Evolutionary conservation across 2,888 invertebrate species (phyloP), one percentile per base, ranked within the genome.

Genomic region (Cephus nigrinus): DNA sequence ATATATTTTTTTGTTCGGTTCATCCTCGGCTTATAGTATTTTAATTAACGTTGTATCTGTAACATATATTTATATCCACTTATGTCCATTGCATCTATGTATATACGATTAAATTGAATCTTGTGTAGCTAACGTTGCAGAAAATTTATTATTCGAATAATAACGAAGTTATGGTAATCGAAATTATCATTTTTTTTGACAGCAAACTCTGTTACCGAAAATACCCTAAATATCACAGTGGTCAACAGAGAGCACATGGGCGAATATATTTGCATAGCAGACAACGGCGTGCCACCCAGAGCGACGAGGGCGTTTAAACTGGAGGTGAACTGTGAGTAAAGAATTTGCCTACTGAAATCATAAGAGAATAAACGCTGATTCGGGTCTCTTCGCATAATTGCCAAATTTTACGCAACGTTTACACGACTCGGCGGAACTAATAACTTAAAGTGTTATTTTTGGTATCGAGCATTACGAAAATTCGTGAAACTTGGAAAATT

Each of bases 321-420:
- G n/a, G 96, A 97, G 92, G 97, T 98, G 12, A 96, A 97, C 88
- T 98, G 98, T 98, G 92, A 96, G 97, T 94, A 89, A 75, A 69
- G 12, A 12, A 32, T 69, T 69, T 40, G 40, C 2, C 23, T 40
- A 5, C 23, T 23, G 23, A 55, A 23, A 30, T 9, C 30, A 23
- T 11, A 9, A 9, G 15, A 0, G 23, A 55, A 23, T 23, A 55
- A 55, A 55, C 11, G 11, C 71, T 71, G 30, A 31, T 12, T 31
- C 71, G 71, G 30, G 9, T 23, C 71, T 31, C 9, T 30, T 12
- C 30, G 23, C 3, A 9, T 30, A 71, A 34, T 30, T 30, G 0
- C 1, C 0, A 0, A 55, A 1, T 55, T 55, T 23, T 9, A 55
- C 55, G 55, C 23, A 15, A 23, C 40, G 15, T 1, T 55, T 2